phyloP scores from a whole-genome alignment of 2,797 vertebrate species.

The Enteromius treurensis region DNA sequence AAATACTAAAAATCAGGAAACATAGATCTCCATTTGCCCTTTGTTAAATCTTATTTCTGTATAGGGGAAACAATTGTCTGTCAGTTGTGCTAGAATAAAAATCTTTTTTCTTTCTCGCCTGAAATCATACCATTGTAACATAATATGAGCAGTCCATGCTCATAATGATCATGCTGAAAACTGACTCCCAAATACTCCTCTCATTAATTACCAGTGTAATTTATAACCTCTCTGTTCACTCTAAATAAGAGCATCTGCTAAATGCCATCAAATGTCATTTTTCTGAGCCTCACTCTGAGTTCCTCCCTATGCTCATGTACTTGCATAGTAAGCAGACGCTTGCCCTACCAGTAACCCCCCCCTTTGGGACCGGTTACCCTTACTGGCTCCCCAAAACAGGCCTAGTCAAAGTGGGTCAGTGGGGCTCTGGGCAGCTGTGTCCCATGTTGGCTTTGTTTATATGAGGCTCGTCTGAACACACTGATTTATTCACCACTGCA shows the following conservation, averaged over 20 bases:
- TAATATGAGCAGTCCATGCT: not conserved
- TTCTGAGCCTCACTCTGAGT: not conserved
- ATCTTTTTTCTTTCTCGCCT: not conserved
- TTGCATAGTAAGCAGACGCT: slow-evolving; percentile 4
- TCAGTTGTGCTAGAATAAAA: slow-evolving; percentile 1
- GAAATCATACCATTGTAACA: not conserved
- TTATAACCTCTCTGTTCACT: not conserved
- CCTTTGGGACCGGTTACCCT: not conserved
- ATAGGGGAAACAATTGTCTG: not conserved
- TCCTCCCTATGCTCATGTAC: not conserved
- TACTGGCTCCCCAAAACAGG: slow-evolving; percentile 15
- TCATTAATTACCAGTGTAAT: not conserved
- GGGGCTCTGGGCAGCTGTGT: slow-evolving; percentile 65
- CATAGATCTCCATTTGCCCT: not conserved
- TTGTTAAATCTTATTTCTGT: not conserved
- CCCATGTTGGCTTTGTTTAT: slow-evolving; percentile 59
- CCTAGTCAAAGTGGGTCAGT: slow-evolving; percentile 71
- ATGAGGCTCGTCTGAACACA: slow-evolving; percentile 23
- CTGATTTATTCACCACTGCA: slow-evolving; percentile 47
- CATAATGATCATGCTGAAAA: slow-evolving; percentile 7
- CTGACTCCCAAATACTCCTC: not conserved
- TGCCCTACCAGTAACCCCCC: slow-evolving; percentile 5
- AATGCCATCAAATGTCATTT: slow-evolving; percentile 10
- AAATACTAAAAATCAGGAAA: not conserved
- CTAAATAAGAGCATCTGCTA: slow-evolving; percentile 4